phyloP scores from a whole-genome alignment of 2,797 vertebrate species.

The Fistularia commersonii region DNA sequence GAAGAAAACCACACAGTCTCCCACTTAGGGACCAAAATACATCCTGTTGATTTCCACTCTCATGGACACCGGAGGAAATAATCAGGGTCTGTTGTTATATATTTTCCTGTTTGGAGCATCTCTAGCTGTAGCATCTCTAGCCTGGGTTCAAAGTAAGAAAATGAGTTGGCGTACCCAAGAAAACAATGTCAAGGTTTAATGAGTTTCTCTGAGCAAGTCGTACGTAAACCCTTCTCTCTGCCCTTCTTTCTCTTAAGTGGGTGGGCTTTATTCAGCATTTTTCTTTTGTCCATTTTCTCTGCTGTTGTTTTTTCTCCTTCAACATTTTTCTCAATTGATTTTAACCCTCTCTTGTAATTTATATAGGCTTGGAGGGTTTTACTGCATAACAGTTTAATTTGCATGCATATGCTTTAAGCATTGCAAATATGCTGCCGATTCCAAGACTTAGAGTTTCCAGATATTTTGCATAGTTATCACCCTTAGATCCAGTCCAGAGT shows the following conservation, averaged over 20 bases:
- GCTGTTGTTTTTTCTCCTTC: not conserved
- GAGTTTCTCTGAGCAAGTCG: constrained; percentile 38
- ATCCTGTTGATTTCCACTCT: constrained; percentile 49
- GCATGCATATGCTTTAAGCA: too few relatives aligned
- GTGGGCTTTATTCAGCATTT: constrained; percentile 18
- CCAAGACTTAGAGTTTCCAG: too few relatives aligned
- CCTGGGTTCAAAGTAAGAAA: constrained; percentile 15
- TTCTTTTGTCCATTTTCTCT: not conserved
- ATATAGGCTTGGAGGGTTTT: too few relatives aligned
- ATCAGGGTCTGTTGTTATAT: constrained; percentile 20
- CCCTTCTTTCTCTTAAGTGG: constrained; percentile 18
- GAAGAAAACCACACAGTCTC: constrained; percentile 36
- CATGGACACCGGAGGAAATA: constrained; percentile 10
- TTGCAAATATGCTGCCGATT: too few relatives aligned
- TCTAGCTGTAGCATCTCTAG: constrained; percentile 8
- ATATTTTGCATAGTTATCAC: too few relatives aligned
- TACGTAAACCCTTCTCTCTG: constrained; percentile 47
- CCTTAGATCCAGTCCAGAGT: too few relatives aligned
- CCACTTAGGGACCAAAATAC: constrained; percentile 38
- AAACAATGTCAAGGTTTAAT: constrained; percentile 30
- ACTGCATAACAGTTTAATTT: too few relatives aligned
- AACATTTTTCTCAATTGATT: not conserved
- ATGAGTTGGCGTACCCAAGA: constrained; percentile 28
- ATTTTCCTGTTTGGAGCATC: constrained; percentile 30
- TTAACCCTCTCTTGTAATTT: not conserved